Evolutionary conservation across 1,140 invertebrate species (phyloP), one percentile per base, ranked within the genome.

Genomic region (Ceratina calcarata): DNA sequence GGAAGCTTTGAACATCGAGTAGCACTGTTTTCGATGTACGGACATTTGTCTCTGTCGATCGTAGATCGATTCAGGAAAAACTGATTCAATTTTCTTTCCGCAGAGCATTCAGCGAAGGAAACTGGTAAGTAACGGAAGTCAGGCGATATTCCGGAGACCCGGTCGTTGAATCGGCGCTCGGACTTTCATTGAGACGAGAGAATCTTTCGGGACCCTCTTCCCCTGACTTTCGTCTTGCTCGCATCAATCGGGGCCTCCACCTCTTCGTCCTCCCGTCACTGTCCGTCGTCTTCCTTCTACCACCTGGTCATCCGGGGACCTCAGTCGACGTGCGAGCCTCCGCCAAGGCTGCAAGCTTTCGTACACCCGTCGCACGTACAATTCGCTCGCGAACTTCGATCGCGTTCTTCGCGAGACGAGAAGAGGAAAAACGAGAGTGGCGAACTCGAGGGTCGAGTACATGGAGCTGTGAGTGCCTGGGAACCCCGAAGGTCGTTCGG

Each of bases 321-420:
- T 87, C 86, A 87, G 86, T 87, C 78, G 80, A 65, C 37, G 80
- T 37, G 76, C 74, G 84, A 85, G 76, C 76, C 82, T 86, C 84
- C 60, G 51, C 24, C 80, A 73, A 76, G 68, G 66, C 75, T 77
- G 68, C 68, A 61, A 72, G 60, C 16, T 60, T 22, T 57, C 73
- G 78, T 49, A 53, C 51, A 27, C 65, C 51, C 66, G 24, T 62
- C 57, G 27, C 20, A 69, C 15, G 37, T 65, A 37, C 12, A 60
- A 61, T 70, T 27, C 69, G 13, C 27, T 27, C 53, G 55, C 27
- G 75, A n/a, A 45, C 16, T 18, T 7, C 22, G 32, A 84, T 73
- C 20, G 57, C 58, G 20, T 69, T 32, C 22, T 10, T 67, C 32
- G 58, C n/a, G 66, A 16, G 32, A 32, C 8, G 55, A 68, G 37